phyloP scores from a whole-genome alignment of 2,888 invertebrate species.

The Athripsodes cinereus region DNA sequence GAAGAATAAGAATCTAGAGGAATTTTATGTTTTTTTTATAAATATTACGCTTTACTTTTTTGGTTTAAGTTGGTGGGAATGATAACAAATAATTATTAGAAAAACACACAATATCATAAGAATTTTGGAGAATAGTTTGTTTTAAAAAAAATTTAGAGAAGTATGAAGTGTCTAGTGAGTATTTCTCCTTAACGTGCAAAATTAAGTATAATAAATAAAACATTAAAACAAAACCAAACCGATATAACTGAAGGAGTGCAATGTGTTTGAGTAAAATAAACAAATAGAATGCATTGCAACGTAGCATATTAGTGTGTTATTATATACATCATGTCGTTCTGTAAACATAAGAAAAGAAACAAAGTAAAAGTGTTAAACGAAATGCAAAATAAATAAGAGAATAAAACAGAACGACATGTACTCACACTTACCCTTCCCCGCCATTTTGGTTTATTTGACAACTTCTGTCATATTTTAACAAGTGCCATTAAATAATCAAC shows the following conservation, averaged over 20 bases:
- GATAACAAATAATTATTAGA: too few species aligned
- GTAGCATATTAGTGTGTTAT: not conserved
- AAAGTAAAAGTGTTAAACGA: slow-evolving; percentile 6
- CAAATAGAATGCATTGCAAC: not conserved
- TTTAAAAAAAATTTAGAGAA: too few species aligned
- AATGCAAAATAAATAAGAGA: slow-evolving; percentile 17
- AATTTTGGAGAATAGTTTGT: too few species aligned
- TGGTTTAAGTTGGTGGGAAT: too few species aligned
- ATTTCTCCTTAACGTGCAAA: too few species aligned
- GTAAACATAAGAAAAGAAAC: slow-evolving; percentile 6
- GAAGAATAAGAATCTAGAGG: too few species aligned
- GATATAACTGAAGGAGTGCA: not conserved
- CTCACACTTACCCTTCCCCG: slow-evolving; percentile 48
- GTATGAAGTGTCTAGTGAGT: too few species aligned
- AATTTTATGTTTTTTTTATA: too few species aligned
- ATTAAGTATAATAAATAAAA: not conserved
- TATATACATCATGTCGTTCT: slow-evolving; percentile 4
- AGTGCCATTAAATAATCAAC: too few species aligned
- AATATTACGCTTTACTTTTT: too few species aligned
- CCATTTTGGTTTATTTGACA: slow-evolving; percentile 36
- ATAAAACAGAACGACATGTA: slow-evolving; percentile 30
- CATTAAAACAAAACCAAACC: not conserved
- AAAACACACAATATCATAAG: too few species aligned
- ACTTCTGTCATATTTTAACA: not conserved
- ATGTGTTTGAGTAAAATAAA: not conserved